Conservation (phyloP, 2,797 vertebrate species). For the Melanotaenia nigrans region DNA sequence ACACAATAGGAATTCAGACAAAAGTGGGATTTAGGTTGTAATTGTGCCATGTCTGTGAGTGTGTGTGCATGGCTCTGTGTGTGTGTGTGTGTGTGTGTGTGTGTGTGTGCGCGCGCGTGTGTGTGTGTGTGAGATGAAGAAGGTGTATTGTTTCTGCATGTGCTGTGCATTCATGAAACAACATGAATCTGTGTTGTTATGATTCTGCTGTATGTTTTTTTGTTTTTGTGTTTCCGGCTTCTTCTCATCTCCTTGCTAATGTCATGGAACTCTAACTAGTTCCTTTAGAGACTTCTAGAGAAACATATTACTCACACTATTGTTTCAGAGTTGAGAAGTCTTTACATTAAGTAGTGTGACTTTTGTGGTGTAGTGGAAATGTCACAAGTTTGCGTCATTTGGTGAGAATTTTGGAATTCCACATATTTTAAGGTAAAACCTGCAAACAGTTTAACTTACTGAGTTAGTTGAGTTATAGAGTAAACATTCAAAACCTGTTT, state of each 20-base stretch:
- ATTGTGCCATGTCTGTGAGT: conserved; percentile 30
- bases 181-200: neutral
- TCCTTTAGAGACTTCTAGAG: conserved; percentile 36
- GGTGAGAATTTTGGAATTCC: conserved; percentile 46
- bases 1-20: conserved; percentile 64
- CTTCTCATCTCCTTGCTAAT: conserved; percentile 3
- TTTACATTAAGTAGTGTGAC: conserved; percentile 39
- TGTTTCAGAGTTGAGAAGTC: conserved; percentile 46
- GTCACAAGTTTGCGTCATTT: conserved; percentile 13
- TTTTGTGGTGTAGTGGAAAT: conserved; percentile 30
- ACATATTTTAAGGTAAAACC: conserved; percentile 15
- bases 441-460: conserved; percentile 1
- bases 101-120: neutral
- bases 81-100: neutral
- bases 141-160: conserved; percentile 24
- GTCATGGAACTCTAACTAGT: conserved; percentile 19
- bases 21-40: conserved; percentile 68
- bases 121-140: conserved; percentile 15
- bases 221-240: conserved; percentile 10
- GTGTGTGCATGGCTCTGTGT: conserved; percentile 1
- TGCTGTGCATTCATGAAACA: neutral
- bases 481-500: neutral
- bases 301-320: conserved; percentile 48
- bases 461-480: neutral
- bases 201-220: neutral